phyloP scores from a whole-genome alignment of 2,113 vertebrate species.

The Alaudala cheleensis region DNA sequence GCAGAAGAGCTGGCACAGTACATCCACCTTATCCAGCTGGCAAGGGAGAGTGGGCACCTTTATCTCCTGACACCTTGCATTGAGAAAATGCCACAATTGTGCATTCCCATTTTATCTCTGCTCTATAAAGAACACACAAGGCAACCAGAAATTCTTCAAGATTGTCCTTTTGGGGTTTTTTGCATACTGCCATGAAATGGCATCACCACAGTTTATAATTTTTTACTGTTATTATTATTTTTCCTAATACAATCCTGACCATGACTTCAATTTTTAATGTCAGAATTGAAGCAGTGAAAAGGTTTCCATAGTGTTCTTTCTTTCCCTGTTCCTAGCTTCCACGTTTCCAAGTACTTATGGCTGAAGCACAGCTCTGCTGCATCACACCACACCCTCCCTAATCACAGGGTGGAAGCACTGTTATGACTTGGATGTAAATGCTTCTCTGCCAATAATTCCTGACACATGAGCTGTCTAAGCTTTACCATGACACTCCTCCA shows the following conservation, averaged over 20 bases:
- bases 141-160: background rate
- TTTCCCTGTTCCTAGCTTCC: constrained; percentile 42
- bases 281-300: constrained; percentile 50
- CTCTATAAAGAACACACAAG: background rate
- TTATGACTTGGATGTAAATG: constrained; percentile 30
- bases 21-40: background rate
- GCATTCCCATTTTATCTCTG: background rate
- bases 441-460: constrained; percentile 65
- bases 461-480: constrained; percentile 27
- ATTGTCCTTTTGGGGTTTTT: background rate
- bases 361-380: constrained; percentile 36
- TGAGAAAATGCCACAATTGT: background rate
- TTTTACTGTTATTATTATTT: background rate
- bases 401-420: constrained; percentile 69
- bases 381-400: constrained; percentile 61
- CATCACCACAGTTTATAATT: background rate
- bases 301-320: background rate
- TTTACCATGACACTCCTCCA: constrained; percentile 6
- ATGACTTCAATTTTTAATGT: constrained; percentile 28
- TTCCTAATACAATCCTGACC: background rate
- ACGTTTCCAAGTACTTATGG: constrained; percentile 26
- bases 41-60: background rate
- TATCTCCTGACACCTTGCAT: background rate
- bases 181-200: background rate
- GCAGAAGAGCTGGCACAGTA: background rate